phyloP scores from a whole-genome alignment of 2,113 vertebrate genomes.

The Furnarius figulus region DNA sequence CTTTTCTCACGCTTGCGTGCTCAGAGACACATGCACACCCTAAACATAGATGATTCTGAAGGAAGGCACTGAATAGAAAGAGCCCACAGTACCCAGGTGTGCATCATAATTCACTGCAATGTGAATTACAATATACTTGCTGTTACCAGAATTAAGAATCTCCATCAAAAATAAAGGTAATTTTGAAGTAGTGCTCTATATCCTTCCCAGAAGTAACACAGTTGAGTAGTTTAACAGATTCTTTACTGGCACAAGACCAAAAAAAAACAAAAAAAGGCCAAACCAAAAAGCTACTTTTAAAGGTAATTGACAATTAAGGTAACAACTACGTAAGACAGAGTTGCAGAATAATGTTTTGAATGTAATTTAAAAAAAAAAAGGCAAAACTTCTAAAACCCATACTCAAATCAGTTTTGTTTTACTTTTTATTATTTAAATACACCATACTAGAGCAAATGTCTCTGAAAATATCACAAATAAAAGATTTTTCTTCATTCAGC shows the following conservation, averaged over 20 bases:
- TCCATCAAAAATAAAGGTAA: not conserved
- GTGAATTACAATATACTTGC: not conserved
- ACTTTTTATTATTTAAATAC: slow-evolving; percentile 99
- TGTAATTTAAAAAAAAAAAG: not conserved
- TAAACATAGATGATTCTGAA: not conserved
- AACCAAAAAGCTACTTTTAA: slow-evolving; percentile 23
- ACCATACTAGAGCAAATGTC: slow-evolving; percentile 99
- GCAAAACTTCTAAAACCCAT: slow-evolving; percentile 68
- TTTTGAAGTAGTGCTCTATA: slow-evolving; percentile 7
- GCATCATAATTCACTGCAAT: not conserved
- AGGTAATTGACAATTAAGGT: slow-evolving; percentile 1
- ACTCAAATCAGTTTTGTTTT: slow-evolving; percentile 79
- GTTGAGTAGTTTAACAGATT: slow-evolving; percentile 15
- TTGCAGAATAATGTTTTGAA: not conserved
- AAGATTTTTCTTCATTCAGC: slow-evolving; percentile 99
- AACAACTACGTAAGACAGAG: not conserved
- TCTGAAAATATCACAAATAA: slow-evolving; percentile 99
- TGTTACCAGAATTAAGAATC: slow-evolving; percentile 17
- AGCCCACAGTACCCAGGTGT: not conserved
- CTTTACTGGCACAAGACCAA: slow-evolving; percentile 18
- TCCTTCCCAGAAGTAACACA: not conserved
- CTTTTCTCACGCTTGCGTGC: not conserved
- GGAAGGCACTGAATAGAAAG: not conserved
- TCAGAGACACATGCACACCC: not conserved
- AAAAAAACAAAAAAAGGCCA: not conserved